phyloP scores from a whole-genome alignment of 1,140 invertebrate genomes.

The Macrocentrus cingulum region DNA sequence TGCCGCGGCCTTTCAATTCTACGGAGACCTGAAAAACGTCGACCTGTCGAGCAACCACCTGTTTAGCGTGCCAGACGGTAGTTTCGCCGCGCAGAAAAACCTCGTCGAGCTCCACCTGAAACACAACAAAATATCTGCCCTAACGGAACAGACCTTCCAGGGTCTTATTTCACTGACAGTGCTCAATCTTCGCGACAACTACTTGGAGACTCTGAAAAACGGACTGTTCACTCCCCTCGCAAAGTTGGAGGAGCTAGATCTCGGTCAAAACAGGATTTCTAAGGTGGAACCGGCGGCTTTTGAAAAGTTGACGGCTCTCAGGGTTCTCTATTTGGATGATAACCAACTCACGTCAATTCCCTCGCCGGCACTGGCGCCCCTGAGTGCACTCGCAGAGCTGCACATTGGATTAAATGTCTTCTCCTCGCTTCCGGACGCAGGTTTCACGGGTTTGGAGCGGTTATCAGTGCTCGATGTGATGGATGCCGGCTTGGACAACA shows the following conservation, averaged over 20 bases:
- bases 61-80: conserved; percentile 74
- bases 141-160: conserved; percentile 77
- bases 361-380: conserved; percentile 68
- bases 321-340: conserved; percentile 81
- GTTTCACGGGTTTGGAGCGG: conserved; percentile 73
- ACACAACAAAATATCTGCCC: conserved; percentile 79
- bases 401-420: conserved; percentile 84
- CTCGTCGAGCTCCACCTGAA: conserved; percentile 80
- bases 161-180: conserved; percentile 77
- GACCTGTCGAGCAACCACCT: conserved; percentile 84
- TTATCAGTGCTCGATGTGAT: conserved; percentile 77
- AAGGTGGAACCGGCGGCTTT: conserved; percentile 79
- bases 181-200: conserved; percentile 80
- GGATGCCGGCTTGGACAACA: conserved; percentile 75
- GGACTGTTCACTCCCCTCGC: conserved; percentile 74
- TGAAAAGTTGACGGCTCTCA: conserved; percentile 71
- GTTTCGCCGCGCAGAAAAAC: conserved; percentile 77
- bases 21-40: conserved; percentile 78
- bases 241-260: conserved; percentile 80
- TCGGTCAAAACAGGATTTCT: conserved; percentile 84
- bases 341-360: conserved; percentile 79
- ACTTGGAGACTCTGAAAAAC: conserved; percentile 74
- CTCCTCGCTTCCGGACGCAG: conserved; percentile 69
- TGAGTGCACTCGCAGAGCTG: conserved; percentile 77
- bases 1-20: conserved; percentile 80